Base-by-base conservation (phyloP, 2,113 vertebrate genomes). In the Barnardius zonarius region DNA sequence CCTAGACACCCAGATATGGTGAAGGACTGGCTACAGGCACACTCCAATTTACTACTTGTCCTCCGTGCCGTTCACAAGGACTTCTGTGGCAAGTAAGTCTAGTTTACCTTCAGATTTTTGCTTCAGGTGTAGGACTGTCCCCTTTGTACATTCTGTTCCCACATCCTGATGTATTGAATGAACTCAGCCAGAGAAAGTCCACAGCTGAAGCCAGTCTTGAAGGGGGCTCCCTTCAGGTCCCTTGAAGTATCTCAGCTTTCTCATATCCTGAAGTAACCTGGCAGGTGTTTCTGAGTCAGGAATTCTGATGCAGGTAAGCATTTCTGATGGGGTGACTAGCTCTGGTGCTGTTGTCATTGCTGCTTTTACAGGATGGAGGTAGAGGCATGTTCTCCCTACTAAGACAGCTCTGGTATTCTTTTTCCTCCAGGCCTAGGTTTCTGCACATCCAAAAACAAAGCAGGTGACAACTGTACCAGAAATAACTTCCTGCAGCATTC, bases 1-100 rank as follows among this genome's bases (percentile, higher is more conserved):
- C 98, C 98, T 67, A 98, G 98, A 35, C 99, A 99, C 64, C 99
- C 99, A 39, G 72, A 88, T 41, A 98, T 99, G 77, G 97, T 99
- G 64, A 92, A 84, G 44, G 95, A 61, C n/a, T 99, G 99, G 98
- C 97, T 98, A 67, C 95, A 98, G 91, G 95, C 93, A 80, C 93
- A 68, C 28, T 97, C 97, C 17, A 76, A 95, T 48, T 91, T 97
- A 28, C 73, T 48, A 12, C 97, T 99, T 11, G 30, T 75, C 67
- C 98, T 99, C 7, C 55, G 46, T 83, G 97, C 98, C 28, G 88
- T 98, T 41, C 98, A 97, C 83, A 94, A 66, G 75, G 99, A 99
- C 97, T 97, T 99, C 90, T 98, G 95, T 54, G 97, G 98, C 98
- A 99, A 98, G 99, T 99, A 93, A 96, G 97, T 93, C 8, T 48